phyloP scores from a whole-genome alignment of 2,113 vertebrate species.

The Lanius collurio region DNA sequence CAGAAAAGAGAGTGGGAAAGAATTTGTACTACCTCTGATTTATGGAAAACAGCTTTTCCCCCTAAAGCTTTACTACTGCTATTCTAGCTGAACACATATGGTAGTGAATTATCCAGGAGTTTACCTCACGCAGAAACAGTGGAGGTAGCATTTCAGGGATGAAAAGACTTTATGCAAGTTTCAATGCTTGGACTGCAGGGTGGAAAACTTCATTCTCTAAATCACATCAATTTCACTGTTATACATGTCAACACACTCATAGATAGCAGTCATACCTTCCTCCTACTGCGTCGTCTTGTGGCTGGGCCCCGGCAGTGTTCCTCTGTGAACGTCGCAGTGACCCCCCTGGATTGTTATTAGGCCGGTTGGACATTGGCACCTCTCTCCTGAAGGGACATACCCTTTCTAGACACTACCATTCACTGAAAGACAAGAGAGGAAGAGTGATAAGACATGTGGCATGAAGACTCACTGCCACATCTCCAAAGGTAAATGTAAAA shows the following conservation, averaged over 20 bases:
- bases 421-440: constrained; percentile 80
- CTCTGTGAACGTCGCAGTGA: constrained; percentile 99
- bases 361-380: constrained; percentile 99
- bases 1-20: fast-evolving
- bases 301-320: constrained; percentile 99
- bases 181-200: neutral
- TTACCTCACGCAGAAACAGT: neutral
- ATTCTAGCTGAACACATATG: neutral
- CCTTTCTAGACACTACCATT: constrained; percentile 99
- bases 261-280: constrained; percentile 84
- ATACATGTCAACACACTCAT: neutral
- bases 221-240: neutral
- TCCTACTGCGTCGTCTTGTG: constrained; percentile 93
- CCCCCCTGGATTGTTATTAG: constrained; percentile 99
- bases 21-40: neutral
- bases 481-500: neutral
- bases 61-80: neutral
- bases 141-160: neutral
- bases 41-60: neutral
- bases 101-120: neutral
- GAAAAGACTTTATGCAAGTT: neutral
- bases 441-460: neutral
- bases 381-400: constrained; percentile 99
- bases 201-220: neutral
- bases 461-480: neutral